Conservation (phyloP, 2,888 invertebrate genomes). For the Achlya flavicornis region DNA sequence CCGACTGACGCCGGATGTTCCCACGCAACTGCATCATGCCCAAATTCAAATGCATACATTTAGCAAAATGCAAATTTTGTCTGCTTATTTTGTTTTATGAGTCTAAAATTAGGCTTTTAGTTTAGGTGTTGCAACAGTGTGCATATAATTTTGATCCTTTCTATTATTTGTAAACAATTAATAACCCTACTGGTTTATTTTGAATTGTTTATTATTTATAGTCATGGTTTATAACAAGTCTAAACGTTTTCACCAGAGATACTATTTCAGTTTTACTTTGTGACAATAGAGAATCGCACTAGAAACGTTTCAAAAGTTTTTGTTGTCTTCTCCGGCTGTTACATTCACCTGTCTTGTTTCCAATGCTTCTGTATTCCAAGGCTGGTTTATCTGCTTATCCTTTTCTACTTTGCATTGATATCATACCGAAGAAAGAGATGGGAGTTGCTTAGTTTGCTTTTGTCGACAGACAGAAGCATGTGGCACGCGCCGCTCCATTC, state of each 20-base stretch:
- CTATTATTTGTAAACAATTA: neutral
- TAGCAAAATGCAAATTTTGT: neutral
- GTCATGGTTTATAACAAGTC: too few species aligned
- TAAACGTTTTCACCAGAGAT: conserved; percentile 29
- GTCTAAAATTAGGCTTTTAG: neutral
- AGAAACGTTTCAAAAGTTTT: conserved; percentile 74
- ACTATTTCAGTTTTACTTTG: conserved; percentile 44
- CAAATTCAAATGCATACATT: conserved; percentile 33
- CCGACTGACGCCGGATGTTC: conserved; percentile 65
- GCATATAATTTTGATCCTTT: neutral
- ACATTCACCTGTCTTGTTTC: conserved; percentile 78
- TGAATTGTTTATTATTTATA: conserved; percentile 34
- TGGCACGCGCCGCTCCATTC: conserved; percentile 82
- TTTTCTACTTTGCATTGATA: conserved; percentile 57
- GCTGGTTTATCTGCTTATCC: conserved; percentile 55
- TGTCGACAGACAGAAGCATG: conserved; percentile 62
- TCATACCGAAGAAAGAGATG: conserved; percentile 67
- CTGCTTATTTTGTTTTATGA: neutral
- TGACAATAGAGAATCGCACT: conserved; percentile 62
- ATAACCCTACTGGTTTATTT: conserved; percentile 21
- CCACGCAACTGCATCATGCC: conserved; percentile 60
- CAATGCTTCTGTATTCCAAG: conserved; percentile 52
- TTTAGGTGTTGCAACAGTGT: neutral
- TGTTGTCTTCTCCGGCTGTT: conserved; percentile 67
- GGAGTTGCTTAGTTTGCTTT: conserved; percentile 52